Evolutionary conservation across 1,140 invertebrate genomes (phyloP), one percentile per base, ranked within the genome.

Genomic region (Achatina immaculata): DNA sequence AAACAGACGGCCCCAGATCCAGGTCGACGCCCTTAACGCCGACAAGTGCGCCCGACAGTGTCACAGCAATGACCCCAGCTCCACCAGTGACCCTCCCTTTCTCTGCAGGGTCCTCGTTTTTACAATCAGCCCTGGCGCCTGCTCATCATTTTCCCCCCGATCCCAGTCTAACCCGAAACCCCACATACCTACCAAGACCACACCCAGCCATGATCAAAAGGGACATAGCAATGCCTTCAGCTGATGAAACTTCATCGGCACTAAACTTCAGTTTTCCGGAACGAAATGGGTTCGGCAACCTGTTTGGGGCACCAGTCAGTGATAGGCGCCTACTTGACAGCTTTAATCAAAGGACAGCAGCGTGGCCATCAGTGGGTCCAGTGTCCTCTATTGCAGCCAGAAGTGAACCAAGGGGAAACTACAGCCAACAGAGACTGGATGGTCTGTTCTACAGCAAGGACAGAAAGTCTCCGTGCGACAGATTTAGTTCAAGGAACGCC

Each of bases 231-330:
- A 73, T 19, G 1, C 48, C 71, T 38, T 62, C 28, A 62, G n/a
- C 28, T 31, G 51, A 76, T 11, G 48, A 76, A 24, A 2, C 31
- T 16, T 3, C 48, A 3, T 34, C 74, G 2, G 36, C 62, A 31
- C 74, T 76, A 34, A 51, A 76, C 36, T 76, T 58, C 51, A 76
- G 74, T 24, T 16, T 58, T 31, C 90, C 55, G 86, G 87, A 24
- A 74, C 80, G 34, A 78, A 84, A 7, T 55, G 78, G 40, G 68
- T 31, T 62, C 58, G 6, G n/a, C 11, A 31, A 31, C n/a, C 16
- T 62, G 0, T 2, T 62, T 16, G 4, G 58, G 28, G n/a, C 21
- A 1, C 58, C 58, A 11, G 31, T 7, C 2, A 16, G 9, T 21
- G 58, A 62, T 4, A 28, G 58, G 21, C n/a, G 28, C 31, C 0